phyloP scores from a whole-genome alignment of 2,113 vertebrate genomes.

The Alligator mississippiensis region DNA sequence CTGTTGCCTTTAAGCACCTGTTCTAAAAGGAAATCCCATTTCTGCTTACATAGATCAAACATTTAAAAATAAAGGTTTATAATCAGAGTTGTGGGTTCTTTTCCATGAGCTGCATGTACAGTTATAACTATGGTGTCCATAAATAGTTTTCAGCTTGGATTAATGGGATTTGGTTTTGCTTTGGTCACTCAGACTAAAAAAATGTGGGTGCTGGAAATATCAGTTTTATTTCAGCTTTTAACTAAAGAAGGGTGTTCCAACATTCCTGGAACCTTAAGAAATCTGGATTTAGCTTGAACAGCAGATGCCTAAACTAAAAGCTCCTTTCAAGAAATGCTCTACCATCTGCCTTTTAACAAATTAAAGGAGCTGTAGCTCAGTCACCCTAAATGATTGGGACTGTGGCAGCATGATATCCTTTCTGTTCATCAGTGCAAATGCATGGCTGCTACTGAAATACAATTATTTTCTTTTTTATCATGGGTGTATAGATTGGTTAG shows the following conservation, averaged over 20 bases:
- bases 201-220: not conserved
- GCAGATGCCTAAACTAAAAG: not conserved
- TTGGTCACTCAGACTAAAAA: not conserved
- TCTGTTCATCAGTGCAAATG: not conserved
- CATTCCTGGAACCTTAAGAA: not conserved
- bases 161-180: constrained; percentile 21
- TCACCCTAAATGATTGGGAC: not conserved
- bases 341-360: not conserved
- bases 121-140: not conserved
- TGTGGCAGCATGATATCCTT: not conserved
- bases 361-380: not conserved
- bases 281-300: not conserved
- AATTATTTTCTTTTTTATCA: constrained; percentile 28
- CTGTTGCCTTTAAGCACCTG: not conserved
- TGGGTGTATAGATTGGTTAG: not conserved
- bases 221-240: not conserved
- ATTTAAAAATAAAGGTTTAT: constrained; percentile 11
- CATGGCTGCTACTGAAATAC: not conserved
- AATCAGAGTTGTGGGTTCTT: constrained; percentile 1
- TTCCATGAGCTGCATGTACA: not conserved
- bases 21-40: not conserved
- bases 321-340: not conserved
- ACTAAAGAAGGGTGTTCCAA: not conserved
- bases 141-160: constrained; percentile 33
- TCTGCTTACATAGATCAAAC: not conserved